These are phyloP conservation scores for Scaptomyza montana DNA, from an alignment of 1,140 invertebrate species.

Conservation along the genomic window DNA sequence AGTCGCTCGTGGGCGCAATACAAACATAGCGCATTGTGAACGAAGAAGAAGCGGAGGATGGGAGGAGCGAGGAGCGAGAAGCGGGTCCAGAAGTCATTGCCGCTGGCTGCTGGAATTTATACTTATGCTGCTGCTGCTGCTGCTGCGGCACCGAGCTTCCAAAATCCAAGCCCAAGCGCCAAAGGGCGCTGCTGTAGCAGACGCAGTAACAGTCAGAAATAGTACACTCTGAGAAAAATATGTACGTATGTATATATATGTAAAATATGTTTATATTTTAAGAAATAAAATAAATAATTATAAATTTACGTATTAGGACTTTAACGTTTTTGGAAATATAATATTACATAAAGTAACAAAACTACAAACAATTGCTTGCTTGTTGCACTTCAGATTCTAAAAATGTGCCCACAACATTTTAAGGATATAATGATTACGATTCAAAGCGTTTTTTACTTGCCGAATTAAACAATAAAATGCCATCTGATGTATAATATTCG, in stretches of 20 bases:
- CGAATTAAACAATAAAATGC: too few species aligned
- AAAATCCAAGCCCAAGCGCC: constrained; percentile 15
- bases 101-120: constrained; percentile 55
- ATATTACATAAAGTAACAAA: too few species aligned
- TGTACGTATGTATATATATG: too few species aligned
- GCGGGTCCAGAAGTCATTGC: constrained; percentile 59
- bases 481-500: too few species aligned
- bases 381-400: too few species aligned
- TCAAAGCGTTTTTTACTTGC: too few species aligned
- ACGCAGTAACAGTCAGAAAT: constrained; percentile 22
- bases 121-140: constrained; percentile 39
- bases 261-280: neutral
- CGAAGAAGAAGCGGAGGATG: neutral
- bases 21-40: constrained; percentile 12
- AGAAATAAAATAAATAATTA: too few species aligned
- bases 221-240: neutral
- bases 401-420: too few species aligned
- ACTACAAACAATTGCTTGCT: too few species aligned
- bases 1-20: constrained; percentile 37
- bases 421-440: too few species aligned
- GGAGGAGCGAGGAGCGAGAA: neutral
- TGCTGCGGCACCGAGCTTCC: neutral
- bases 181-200: constrained; percentile 23
- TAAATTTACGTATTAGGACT: too few species aligned
- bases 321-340: too few species aligned